These are phyloP conservation scores for Lissocephala sabroskyi DNA, from an alignment of 2,888 invertebrate genomes.

Conservation along the genomic window DNA sequence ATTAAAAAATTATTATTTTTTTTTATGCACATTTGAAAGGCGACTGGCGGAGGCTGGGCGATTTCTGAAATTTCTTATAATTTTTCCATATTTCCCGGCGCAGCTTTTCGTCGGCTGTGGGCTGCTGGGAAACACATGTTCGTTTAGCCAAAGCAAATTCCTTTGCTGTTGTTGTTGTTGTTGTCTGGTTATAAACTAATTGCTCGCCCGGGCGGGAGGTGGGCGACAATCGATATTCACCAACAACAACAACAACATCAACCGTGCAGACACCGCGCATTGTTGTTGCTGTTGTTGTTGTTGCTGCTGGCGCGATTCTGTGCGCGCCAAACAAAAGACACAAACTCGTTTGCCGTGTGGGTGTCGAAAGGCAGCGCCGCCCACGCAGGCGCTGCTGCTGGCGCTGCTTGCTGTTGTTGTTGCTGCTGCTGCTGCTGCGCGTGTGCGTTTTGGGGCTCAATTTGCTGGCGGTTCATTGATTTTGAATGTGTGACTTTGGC, in stretches of 20 bases:
- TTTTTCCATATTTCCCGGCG: no score
- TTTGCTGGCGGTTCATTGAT: constrained; percentile 30
- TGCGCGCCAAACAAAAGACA: constrained; percentile 60
- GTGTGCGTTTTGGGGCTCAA: constrained; percentile 29
- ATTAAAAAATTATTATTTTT: no score
- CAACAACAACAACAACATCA: constrained; percentile 17
- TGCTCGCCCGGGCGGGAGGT: no score
- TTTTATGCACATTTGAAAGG: no score
- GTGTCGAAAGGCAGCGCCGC: constrained; percentile 42
- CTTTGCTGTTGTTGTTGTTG: constrained; percentile 4
- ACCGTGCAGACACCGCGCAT: background rate
- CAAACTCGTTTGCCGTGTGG: constrained; percentile 56
- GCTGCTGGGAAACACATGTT: no score
- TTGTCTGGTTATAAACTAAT: constrained; percentile 7
- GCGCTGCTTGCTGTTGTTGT: constrained; percentile 15
- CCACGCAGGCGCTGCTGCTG: constrained; percentile 11
- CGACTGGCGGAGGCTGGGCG: no score
- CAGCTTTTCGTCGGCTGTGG: no score
- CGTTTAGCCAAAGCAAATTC: no score
- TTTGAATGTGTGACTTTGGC: constrained; percentile 17
- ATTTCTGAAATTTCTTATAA: no score
- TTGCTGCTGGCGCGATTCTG: background rate
- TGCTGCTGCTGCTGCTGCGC: constrained; percentile 19
- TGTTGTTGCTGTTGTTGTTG: constrained; percentile 4
- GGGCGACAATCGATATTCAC: background rate